phyloP scores from a whole-genome alignment of 2,113 vertebrate species.

The Amblyopsis rosae region DNA sequence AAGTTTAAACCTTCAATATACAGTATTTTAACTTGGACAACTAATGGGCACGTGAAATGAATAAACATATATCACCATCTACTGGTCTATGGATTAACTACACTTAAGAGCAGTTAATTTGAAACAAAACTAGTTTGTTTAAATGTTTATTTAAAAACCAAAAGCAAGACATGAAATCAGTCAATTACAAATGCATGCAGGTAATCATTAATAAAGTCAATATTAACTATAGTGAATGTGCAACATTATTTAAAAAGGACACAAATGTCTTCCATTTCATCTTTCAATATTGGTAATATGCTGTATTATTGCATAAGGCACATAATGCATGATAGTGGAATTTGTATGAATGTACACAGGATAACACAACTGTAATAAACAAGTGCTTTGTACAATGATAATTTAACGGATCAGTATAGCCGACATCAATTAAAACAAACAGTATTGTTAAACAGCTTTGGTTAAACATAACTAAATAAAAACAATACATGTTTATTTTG shows the following conservation, averaged over 20 bases:
- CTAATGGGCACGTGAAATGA: neutral
- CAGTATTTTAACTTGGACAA: neutral
- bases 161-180: conserved; percentile 32
- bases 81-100: neutral
- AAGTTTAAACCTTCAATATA: neutral
- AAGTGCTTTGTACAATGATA: too few species aligned
- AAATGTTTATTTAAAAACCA: conserved; percentile 52
- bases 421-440: too few species aligned
- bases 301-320: conserved; percentile 53
- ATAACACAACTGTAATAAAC: too few species aligned
- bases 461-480: too few species aligned
- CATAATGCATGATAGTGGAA: conserved; percentile 31
- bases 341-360: too few species aligned
- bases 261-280: conserved; percentile 17
- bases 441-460: too few species aligned
- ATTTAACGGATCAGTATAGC: too few species aligned
- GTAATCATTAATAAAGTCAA: conserved; percentile 31
- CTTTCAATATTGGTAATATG: conserved; percentile 12
- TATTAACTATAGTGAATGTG: conserved; percentile 53
- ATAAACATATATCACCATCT: neutral
- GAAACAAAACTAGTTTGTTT: neutral
- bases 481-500: too few species aligned
- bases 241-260: conserved; percentile 43
- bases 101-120: neutral
- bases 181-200: conserved; percentile 48